Evolutionary conservation across 2,113 vertebrate genomes (phyloP).

Genomic region (Perca flavescens): DNA sequence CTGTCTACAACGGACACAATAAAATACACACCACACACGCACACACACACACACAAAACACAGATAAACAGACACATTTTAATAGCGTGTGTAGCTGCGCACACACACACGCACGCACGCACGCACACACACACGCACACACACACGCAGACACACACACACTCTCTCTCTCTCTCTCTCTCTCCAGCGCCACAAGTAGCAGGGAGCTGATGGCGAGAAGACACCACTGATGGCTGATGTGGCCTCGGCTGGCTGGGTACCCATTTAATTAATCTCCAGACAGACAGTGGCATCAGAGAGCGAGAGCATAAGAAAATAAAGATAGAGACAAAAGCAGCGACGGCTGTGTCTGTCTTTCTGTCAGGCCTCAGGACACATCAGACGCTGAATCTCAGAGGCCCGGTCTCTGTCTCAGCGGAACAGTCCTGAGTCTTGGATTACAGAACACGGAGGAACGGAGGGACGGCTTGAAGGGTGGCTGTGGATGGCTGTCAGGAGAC

Average conservation of each 20-base stretch:
- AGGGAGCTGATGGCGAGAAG: constrained; percentile 62
- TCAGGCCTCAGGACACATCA: constrained; percentile 67
- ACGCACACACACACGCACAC: too few relatives aligned
- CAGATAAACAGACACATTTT: constrained; percentile 13
- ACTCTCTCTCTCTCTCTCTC: too few relatives aligned
- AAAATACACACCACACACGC: background rate
- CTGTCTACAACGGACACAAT: background rate
- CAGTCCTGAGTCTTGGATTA: constrained; percentile 33
- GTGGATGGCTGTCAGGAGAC: constrained; percentile 7
- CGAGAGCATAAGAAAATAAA: constrained; percentile 49
- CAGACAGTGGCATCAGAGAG: constrained; percentile 69
- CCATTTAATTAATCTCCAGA: constrained; percentile 83
- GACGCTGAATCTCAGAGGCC: constrained; percentile 37
- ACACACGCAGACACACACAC: too few relatives aligned
- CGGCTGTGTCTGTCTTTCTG: constrained; percentile 59
- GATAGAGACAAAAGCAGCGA: constrained; percentile 53
- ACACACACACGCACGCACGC: background rate
- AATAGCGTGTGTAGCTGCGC: constrained; percentile 9
- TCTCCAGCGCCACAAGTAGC: constrained; percentile 32
- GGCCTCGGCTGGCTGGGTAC: constrained; percentile 70
- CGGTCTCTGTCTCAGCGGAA: constrained; percentile 28
- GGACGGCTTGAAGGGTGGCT: constrained; percentile 18
- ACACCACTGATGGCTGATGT: constrained; percentile 77
- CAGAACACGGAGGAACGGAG: constrained; percentile 16
- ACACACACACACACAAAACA: constrained; percentile 24